phyloP scores from a whole-genome alignment of 2,888 invertebrate genomes.

The Thecophora atra region DNA sequence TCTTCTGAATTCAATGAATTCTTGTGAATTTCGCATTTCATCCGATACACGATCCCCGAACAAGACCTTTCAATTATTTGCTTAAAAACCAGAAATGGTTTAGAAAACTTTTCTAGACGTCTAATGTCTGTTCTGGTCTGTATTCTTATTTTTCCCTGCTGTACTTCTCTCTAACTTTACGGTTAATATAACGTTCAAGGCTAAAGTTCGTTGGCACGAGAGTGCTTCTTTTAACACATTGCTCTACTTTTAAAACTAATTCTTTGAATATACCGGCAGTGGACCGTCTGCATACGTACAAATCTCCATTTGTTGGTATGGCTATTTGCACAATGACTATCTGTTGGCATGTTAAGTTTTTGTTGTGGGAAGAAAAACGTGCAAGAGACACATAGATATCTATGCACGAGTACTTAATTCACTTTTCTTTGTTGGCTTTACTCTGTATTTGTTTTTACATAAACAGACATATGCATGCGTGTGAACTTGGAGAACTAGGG shows the following conservation, averaged over 20 bases:
- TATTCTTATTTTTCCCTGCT: not conserved
- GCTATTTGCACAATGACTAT: not conserved
- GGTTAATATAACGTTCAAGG: conserved; percentile 24
- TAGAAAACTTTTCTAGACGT: conserved; percentile 2
- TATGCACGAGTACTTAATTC: not conserved
- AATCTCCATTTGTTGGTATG: not conserved
- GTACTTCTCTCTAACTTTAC: too few relatives aligned
- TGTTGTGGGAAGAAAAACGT: not conserved
- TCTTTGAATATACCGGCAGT: conserved; percentile 17
- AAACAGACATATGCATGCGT: too few relatives aligned
- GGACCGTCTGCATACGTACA: too few relatives aligned
- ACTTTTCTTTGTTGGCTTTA: conserved; percentile 1
- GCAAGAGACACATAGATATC: not conserved
- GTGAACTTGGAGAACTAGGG: not conserved
- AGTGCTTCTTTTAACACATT: conserved; percentile 34
- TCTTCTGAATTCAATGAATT: too few relatives aligned
- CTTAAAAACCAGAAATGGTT: not conserved
- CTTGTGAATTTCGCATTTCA: too few relatives aligned
- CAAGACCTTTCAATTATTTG: too few relatives aligned
- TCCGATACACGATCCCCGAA: too few relatives aligned
- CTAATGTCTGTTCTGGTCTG: not conserved
- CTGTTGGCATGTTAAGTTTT: not conserved
- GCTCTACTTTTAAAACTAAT: conserved; percentile 34
- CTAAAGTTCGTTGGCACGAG: not conserved
- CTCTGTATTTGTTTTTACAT: conserved; percentile 3